A percentile compares a stretch with the other conserved stretches of the same genome.
Conservation (phyloP, 2,888 invertebrate genomes). For the Zele albiditarsus region DNA sequence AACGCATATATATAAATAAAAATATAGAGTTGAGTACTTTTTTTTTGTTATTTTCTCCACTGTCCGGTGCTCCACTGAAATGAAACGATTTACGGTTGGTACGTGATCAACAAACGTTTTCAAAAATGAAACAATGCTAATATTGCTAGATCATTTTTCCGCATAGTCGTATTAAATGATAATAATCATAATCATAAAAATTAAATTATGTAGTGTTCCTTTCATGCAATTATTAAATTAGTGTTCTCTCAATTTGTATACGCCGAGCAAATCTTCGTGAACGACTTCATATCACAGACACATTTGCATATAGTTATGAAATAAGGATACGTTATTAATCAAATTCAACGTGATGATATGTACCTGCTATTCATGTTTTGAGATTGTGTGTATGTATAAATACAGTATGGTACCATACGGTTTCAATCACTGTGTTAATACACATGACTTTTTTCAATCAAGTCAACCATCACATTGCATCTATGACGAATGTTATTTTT, state of each 20-base stretch:
- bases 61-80: not conserved
- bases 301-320: not conserved
- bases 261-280: not conserved
- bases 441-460: conserved; percentile 28
- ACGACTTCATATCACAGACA: not conserved
- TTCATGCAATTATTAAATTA: not conserved
- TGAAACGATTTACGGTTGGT: not conserved
- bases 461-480: not conserved
- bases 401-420: not conserved
- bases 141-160: not conserved
- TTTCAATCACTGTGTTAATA: conserved; percentile 23
- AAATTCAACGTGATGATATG: conserved; percentile 30
- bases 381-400: not conserved
- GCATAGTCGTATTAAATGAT: too few species aligned
- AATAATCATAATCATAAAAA: not conserved
- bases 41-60: not conserved
- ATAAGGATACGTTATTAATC: conserved; percentile 21
- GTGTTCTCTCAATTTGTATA: not conserved
- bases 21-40: not conserved
- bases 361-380: conserved; percentile 17
- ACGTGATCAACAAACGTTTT: not conserved
- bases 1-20: too few species aligned
- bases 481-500: too few species aligned
- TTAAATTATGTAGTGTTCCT: not conserved
- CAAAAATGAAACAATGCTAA: not conserved